Evolutionary conservation across 2,113 vertebrate species (phyloP).

Genomic region (Lamprotornis superbus): DNA sequence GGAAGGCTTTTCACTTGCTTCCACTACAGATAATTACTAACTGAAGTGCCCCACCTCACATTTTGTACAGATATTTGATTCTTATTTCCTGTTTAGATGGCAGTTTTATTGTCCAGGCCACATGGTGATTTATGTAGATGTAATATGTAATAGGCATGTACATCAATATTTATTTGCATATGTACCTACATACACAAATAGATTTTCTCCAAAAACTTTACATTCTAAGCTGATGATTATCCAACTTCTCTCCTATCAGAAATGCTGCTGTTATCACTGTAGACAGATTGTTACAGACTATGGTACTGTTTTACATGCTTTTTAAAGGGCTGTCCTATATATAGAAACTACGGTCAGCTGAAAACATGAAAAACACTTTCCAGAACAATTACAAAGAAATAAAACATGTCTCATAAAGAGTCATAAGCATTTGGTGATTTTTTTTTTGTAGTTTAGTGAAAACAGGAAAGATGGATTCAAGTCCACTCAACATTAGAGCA

Average conservation of each 20-base stretch:
- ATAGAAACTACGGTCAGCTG: background rate
- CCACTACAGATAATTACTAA: background rate
- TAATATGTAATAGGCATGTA: background rate
- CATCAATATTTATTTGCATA: background rate
- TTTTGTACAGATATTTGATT: background rate
- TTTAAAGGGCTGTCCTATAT: background rate
- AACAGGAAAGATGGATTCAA: background rate
- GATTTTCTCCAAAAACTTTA: background rate
- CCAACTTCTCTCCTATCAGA: background rate
- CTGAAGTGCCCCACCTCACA: background rate
- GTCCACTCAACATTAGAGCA: background rate
- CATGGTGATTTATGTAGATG: background rate
- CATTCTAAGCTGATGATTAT: background rate
- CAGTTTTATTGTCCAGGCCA: background rate
- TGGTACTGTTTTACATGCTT: background rate
- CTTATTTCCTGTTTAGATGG: background rate
- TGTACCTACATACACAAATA: background rate
- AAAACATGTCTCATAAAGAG: background rate
- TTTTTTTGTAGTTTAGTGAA: background rate
- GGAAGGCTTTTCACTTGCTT: background rate
- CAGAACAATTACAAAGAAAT: background rate
- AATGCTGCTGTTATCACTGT: background rate
- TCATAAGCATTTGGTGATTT: background rate
- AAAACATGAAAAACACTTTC: background rate
- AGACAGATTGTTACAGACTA: background rate